Conservation (phyloP, 2,888 invertebrate species). For the Cylloceria caligata region DNA sequence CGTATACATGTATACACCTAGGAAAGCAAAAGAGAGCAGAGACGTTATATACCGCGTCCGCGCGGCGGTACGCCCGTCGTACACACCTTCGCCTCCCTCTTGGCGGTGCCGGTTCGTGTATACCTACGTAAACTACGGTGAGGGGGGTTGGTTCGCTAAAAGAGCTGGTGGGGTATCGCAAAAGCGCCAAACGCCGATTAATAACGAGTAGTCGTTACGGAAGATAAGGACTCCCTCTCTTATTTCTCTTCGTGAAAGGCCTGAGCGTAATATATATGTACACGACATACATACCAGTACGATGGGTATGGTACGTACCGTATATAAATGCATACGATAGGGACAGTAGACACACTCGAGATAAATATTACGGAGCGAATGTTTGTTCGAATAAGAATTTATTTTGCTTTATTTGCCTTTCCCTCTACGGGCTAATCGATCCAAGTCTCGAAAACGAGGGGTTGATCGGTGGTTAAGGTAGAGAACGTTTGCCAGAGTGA, state of each 20-base stretch:
- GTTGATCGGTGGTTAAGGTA: slow-evolving; percentile 57
- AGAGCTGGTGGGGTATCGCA: slow-evolving; percentile 56
- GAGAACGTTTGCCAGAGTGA: slow-evolving; percentile 39
- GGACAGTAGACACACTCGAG: background rate
- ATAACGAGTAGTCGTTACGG: slow-evolving; percentile 83
- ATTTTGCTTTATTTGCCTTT: background rate
- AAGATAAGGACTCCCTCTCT: slow-evolving; percentile 76
- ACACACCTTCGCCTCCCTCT: slow-evolving; percentile 53
- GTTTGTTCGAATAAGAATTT: slow-evolving; percentile 19
- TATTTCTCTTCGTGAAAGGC: slow-evolving; percentile 65
- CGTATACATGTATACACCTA: slow-evolving; percentile 28
- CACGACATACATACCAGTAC: slow-evolving; percentile 7
- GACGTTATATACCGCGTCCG: slow-evolving; percentile 34
- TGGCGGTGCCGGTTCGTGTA: slow-evolving; percentile 33
- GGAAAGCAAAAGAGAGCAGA: slow-evolving; percentile 41
- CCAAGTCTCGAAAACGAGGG: slow-evolving; percentile 52
- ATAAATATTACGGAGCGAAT: slow-evolving; percentile 1
- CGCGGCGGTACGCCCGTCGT: slow-evolving; percentile 36
- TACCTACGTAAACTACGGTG: slow-evolving; percentile 55
- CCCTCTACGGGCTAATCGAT: slow-evolving; percentile 39
- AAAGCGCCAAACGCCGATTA: slow-evolving; percentile 78
- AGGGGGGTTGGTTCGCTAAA: slow-evolving; percentile 19
- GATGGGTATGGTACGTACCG: too few species aligned
- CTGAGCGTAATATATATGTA: slow-evolving; percentile 8
- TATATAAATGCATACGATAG: too few species aligned